A percentile compares a stretch with the other conserved stretches of the same genome.
phyloP scores from a whole-genome alignment of 2,113 vertebrate genomes.

The Urocitellus parryii region DNA sequence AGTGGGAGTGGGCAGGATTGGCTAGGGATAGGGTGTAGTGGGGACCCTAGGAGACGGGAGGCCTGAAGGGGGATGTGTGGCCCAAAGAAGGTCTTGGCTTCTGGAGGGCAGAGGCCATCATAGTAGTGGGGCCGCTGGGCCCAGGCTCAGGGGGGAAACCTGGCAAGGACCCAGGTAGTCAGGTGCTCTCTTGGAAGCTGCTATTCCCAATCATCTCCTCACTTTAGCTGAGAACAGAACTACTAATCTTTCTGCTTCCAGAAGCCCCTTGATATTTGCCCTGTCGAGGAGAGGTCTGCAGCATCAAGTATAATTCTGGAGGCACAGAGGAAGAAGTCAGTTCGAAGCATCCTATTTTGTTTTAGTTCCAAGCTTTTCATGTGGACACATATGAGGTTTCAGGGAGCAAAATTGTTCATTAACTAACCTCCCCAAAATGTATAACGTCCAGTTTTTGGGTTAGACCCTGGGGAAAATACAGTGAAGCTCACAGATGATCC shows the following conservation, averaged over 20 bases:
- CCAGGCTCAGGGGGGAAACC: background rate
- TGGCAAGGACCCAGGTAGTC: background rate
- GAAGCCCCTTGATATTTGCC: background rate
- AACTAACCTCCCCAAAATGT: background rate
- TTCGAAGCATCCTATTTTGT: background rate
- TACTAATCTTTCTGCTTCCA: background rate
- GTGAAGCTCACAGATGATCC: background rate
- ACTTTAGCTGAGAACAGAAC: background rate
- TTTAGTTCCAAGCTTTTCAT: background rate
- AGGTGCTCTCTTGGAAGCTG: background rate
- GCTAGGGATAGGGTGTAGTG: background rate
- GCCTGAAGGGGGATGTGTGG: background rate
- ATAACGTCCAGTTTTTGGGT: background rate
- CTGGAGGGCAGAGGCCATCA: background rate
- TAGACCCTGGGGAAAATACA: rapidly evolving
- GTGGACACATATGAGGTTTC: background rate
- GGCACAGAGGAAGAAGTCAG: background rate
- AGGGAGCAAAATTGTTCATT: background rate
- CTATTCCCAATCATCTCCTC: background rate
- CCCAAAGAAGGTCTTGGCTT: background rate
- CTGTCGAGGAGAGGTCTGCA: background rate
- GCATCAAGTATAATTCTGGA: background rate
- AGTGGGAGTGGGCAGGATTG: background rate
- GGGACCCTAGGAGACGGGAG: background rate
- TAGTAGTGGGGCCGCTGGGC: background rate